Evolutionary conservation across 2,113 vertebrate genomes (phyloP).

Genomic region (Nothocercus julius): DNA sequence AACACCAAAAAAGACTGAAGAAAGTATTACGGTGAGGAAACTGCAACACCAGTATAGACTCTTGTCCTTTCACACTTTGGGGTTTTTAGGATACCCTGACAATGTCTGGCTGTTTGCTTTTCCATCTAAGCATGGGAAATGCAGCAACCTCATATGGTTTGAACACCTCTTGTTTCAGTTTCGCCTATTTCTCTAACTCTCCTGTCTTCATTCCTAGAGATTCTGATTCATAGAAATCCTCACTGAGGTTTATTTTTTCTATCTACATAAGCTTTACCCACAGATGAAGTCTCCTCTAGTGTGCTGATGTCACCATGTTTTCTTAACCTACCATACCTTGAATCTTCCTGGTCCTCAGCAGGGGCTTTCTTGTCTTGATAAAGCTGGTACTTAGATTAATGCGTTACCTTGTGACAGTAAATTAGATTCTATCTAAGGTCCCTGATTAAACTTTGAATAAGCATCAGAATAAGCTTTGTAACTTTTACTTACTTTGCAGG

Average conservation of each 20-base stretch:
- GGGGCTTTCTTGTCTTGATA: background rate
- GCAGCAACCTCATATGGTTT: background rate
- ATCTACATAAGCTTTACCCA: background rate
- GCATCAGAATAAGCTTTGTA: background rate
- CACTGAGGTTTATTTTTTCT: conserved; percentile 17
- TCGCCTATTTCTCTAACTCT: background rate
- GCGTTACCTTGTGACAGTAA: background rate
- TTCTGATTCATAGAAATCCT: background rate
- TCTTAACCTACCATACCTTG: conserved; percentile 11
- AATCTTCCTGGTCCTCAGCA: background rate
- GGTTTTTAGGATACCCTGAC: background rate
- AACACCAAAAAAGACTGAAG: background rate
- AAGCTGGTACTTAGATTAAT: background rate
- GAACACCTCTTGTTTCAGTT: background rate
- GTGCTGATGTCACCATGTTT: background rate
- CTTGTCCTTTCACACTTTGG: background rate
- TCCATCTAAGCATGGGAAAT: background rate
- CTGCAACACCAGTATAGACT: background rate
- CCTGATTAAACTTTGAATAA: background rate
- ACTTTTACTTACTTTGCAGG: background rate
- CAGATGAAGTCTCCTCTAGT: background rate
- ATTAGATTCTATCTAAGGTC: background rate
- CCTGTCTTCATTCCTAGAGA: background rate
- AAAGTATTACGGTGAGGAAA: background rate
- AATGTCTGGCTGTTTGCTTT: background rate